Evolutionary conservation across 2,797 vertebrate genomes (phyloP).

Genomic region (Adrianichthys oophorus): DNA sequence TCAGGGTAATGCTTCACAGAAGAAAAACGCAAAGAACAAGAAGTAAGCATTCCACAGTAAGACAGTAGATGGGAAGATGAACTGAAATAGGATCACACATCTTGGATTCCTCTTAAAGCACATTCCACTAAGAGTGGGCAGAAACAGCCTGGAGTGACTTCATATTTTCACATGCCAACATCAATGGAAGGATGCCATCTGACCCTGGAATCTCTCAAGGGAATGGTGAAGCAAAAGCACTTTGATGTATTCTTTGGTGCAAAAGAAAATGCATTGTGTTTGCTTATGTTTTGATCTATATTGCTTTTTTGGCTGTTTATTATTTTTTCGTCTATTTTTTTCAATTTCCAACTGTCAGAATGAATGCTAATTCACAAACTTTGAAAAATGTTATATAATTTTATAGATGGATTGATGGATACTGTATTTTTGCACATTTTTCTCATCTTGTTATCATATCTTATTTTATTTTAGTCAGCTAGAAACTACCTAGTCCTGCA

Average conservation of each 20-base stretch:
- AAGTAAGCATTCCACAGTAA: constrained; percentile 35
- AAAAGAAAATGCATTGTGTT: constrained; percentile 1
- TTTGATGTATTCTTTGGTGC: constrained; percentile 13
- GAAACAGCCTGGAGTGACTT: constrained; percentile 57
- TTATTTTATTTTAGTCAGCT: no score
- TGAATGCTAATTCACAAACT: no score
- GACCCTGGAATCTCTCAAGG: constrained; percentile 45
- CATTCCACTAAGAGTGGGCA: constrained; percentile 40
- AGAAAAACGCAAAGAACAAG: constrained; percentile 23
- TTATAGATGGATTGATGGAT: no score
- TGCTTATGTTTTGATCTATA: not conserved
- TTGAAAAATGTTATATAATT: no score
- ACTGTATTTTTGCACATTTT: no score
- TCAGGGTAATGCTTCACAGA: constrained; percentile 47
- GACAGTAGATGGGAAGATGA: constrained; percentile 14
- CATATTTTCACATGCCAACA: constrained; percentile 40
- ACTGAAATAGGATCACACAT: constrained; percentile 53
- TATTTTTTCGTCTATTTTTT: no score
- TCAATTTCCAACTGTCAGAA: no score
- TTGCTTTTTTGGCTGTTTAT: not conserved
- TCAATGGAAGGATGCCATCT: constrained; percentile 57
- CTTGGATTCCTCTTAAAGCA: constrained; percentile 69
- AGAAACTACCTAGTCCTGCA: no score
- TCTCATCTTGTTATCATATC: no score
- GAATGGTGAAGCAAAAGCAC: not conserved